Percentiles rank a stretch among this genome's conserved stretches.
Evolutionary conservation across 2,888 invertebrate species (phyloP).

Genomic region (Chalcis sispes): DNA sequence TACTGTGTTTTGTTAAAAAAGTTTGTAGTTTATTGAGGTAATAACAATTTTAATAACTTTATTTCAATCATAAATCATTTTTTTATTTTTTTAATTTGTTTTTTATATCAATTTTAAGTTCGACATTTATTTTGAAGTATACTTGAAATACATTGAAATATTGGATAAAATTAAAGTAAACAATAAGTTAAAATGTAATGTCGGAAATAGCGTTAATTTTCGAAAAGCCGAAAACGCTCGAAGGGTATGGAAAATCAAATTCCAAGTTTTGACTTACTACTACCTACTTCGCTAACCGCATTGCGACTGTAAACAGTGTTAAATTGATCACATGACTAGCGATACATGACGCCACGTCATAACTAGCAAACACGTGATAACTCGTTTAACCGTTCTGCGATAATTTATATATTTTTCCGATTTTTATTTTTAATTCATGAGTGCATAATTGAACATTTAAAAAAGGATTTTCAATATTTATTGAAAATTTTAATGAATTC

Average conservation of each 20-base stretch:
- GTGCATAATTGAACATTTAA: background rate
- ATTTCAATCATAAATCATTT: background rate
- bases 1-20: background rate
- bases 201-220: background rate
- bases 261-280: conserved; percentile 28
- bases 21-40: background rate
- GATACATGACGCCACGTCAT: conserved; percentile 31
- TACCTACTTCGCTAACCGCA: conserved; percentile 29
- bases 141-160: background rate
- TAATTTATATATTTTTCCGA: background rate
- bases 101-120: background rate
- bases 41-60: background rate
- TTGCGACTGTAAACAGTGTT: conserved; percentile 47
- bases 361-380: conserved; percentile 2
- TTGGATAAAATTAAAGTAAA: too few species aligned
- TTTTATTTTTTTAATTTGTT: background rate
- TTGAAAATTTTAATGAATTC: background rate
- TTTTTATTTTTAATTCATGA: background rate
- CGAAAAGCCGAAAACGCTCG: conserved; percentile 11
- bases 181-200: background rate
- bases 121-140: background rate
- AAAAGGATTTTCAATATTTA: background rate
- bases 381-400: background rate
- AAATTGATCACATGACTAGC: conserved; percentile 41
- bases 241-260: conserved; percentile 31